Evolutionary conservation across 2,888 invertebrate genomes (phyloP).

Genomic region (Sarcophaga carnaria): DNA sequence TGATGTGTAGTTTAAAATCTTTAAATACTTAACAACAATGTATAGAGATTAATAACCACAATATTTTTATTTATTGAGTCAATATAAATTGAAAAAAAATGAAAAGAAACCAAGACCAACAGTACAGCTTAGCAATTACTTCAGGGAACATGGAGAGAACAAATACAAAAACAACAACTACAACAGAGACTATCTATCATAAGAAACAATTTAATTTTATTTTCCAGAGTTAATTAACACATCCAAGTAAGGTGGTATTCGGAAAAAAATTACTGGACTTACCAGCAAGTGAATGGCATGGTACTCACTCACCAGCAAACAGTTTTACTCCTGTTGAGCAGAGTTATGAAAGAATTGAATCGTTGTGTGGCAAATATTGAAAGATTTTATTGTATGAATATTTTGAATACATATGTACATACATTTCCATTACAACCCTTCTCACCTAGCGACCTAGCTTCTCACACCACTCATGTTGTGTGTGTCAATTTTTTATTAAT

Average conservation of each 20-base stretch:
- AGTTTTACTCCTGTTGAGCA: conserved; percentile 22
- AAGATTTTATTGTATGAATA: not conserved
- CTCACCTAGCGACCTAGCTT: too few species aligned
- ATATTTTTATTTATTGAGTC: not conserved
- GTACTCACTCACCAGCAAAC: not conserved
- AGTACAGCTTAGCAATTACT: not conserved
- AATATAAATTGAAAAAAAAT: not conserved
- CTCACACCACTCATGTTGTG: too few species aligned
- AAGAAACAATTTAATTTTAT: conserved; percentile 49
- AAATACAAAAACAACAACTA: not conserved
- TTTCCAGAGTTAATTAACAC: conserved; percentile 52
- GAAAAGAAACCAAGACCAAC: not conserved
- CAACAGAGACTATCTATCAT: not conserved
- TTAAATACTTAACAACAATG: conserved; percentile 46
- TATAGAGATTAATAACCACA: conserved; percentile 40
- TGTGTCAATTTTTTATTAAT: too few species aligned
- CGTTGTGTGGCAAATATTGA: not conserved
- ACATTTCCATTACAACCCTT: too few species aligned
- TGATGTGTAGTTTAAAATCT: conserved; percentile 21
- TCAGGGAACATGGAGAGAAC: not conserved
- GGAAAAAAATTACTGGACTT: conserved; percentile 10
- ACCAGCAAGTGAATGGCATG: conserved; percentile 22
- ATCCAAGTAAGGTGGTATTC: conserved; percentile 33
- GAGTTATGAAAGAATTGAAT: conserved; percentile 5
- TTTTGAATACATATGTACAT: too few species aligned